Evolutionary conservation across 2,888 invertebrate species (phyloP).

Genomic region (Ophion ellenae): DNA sequence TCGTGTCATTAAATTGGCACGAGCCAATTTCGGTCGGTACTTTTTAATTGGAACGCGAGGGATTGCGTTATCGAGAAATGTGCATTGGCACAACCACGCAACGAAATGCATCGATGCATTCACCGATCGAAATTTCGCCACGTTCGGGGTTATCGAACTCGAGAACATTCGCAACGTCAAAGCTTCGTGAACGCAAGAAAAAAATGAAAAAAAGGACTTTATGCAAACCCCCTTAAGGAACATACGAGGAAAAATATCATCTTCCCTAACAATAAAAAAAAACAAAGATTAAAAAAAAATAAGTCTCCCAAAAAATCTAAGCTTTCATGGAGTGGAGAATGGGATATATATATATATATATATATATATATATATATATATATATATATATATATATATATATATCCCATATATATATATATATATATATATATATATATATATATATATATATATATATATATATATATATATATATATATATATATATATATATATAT

Average conservation of each 20-base stretch:
- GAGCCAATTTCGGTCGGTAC: not conserved
- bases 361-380: not conserved
- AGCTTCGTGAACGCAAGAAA: not conserved
- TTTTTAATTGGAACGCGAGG: slow-evolving; percentile 28
- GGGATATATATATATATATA: slow-evolving; percentile 19
- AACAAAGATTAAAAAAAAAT: not conserved
- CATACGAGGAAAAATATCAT: no score
- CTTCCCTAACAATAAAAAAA: no score
- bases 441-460: no score
- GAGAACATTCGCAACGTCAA: slow-evolving; percentile 33
- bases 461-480: slow-evolving; percentile 25
- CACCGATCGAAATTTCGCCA: slow-evolving; percentile 33
- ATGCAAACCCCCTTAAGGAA: no score
- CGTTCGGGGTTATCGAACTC: slow-evolving; percentile 68
- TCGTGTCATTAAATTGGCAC: not conserved
- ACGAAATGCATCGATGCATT: slow-evolving; percentile 37
- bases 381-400: slow-evolving; percentile 20
- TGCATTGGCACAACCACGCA: slow-evolving; percentile 3
- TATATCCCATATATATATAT: no score
- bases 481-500: not conserved
- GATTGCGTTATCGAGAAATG: slow-evolving; percentile 7
- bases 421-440: no score
- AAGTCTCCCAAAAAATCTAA: slow-evolving; percentile 14
- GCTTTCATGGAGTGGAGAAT: slow-evolving; percentile 37
- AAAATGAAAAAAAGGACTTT: not conserved